phyloP scores from a whole-genome alignment of 1,140 invertebrate species.

The Neodiprion pinetum region DNA sequence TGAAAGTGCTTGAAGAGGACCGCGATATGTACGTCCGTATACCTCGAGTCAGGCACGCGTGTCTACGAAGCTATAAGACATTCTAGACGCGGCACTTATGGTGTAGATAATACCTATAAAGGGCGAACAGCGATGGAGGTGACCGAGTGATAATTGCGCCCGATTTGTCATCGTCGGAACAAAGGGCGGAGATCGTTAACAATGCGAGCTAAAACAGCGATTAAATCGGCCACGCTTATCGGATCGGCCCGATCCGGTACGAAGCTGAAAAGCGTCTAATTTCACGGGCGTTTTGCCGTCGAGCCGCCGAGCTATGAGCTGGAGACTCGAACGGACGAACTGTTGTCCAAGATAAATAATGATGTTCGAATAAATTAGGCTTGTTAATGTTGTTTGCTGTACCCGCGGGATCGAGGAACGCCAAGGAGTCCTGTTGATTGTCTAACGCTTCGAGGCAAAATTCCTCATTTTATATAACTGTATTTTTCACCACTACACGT shows the following conservation, averaged over 20 bases:
- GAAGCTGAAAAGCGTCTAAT: neutral
- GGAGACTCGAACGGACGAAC: neutral
- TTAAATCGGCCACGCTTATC: slow-evolving; percentile 11
- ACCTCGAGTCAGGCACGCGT: too few relatives aligned
- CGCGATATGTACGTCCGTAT: too few relatives aligned
- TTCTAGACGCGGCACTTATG: too few relatives aligned
- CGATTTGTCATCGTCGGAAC: slow-evolving; percentile 4
- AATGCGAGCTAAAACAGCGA: neutral
- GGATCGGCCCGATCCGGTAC: neutral
- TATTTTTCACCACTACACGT: too few relatives aligned
- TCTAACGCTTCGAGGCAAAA: too few relatives aligned
- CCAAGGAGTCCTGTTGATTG: too few relatives aligned
- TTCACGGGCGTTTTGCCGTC: neutral
- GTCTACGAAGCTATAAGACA: too few relatives aligned
- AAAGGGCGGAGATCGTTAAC: neutral
- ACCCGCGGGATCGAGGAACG: too few relatives aligned
- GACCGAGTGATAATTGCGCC: neutral
- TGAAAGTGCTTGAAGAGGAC: too few relatives aligned
- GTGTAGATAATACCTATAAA: too few relatives aligned
- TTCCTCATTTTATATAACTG: too few relatives aligned
- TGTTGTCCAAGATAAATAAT: slow-evolving; percentile 5
- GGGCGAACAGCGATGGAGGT: neutral
- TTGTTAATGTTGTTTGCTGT: neutral
- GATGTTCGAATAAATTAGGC: slow-evolving; percentile 10
- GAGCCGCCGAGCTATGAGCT: neutral